phyloP scores from a whole-genome alignment of 2,797 vertebrate genomes.

The Cyprinodon diabolis region DNA sequence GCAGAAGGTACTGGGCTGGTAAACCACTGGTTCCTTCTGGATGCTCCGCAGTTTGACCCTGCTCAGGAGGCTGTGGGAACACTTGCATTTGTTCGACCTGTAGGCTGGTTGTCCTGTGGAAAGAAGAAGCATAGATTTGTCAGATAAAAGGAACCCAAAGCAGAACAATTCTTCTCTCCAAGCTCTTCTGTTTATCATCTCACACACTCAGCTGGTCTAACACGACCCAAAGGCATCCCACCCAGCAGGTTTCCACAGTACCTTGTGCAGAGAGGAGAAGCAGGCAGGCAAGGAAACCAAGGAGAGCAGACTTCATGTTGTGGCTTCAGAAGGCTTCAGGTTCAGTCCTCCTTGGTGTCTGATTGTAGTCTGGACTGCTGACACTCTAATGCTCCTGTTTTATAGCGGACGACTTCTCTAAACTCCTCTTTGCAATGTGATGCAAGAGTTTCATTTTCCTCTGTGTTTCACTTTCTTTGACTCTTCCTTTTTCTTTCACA shows the following conservation, averaged over 20 bases:
- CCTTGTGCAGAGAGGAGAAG: conserved; percentile 32
- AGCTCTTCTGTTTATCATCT: no score
- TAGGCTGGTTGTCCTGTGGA: conserved; percentile 6
- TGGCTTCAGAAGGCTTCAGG: conserved; percentile 1
- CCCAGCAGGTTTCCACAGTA: conserved; percentile 1
- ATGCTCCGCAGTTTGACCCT: background rate
- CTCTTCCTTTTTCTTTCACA: conserved; percentile 10
- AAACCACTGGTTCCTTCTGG: background rate
- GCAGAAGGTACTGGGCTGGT: conserved; percentile 26
- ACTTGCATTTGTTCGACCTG: conserved; percentile 22
- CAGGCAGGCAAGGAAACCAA: conserved; percentile 15
- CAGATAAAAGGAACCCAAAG: background rate
- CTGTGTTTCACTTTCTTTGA: conserved; percentile 7
- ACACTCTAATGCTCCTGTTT: conserved; percentile 19
- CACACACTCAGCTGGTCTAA: background rate
- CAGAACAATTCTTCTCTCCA: background rate
- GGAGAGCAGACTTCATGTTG: conserved; percentile 18
- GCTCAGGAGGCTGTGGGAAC: conserved; percentile 9
- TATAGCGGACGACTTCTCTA: background rate
- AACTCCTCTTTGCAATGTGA: background rate
- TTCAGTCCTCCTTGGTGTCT: background rate
- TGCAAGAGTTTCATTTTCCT: conserved; percentile 6
- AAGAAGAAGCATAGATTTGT: background rate
- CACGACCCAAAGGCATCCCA: background rate
- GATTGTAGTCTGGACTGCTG: conserved; percentile 1